A percentile compares a stretch with the other conserved stretches of the same genome.
Conservation (phyloP, 2,888 invertebrate genomes). For the Sminthurides aquaticus region DNA sequence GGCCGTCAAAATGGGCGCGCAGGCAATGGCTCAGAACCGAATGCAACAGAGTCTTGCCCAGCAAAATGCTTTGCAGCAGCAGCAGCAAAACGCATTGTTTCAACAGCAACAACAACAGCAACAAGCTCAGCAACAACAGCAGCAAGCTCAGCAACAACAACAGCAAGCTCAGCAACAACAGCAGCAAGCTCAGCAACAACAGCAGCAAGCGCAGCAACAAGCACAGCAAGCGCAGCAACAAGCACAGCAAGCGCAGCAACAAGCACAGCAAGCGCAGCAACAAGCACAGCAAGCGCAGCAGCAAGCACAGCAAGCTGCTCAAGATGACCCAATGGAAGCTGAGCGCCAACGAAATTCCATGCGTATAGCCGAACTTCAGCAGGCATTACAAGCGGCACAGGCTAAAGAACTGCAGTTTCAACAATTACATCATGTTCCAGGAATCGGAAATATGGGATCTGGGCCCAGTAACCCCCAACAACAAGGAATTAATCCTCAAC, state of each 20-base stretch:
- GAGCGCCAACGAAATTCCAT: constrained; percentile 70
- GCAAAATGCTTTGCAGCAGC: constrained; percentile 22
- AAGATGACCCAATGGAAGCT: constrained; percentile 7
- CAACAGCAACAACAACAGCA: constrained; percentile 35
- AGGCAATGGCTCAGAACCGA: constrained; percentile 3
- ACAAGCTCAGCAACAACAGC: constrained; percentile 36
- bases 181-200: constrained; percentile 49
- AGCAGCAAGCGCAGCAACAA: constrained; percentile 45
- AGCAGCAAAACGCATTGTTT: constrained; percentile 21
- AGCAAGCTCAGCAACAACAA: constrained; percentile 41
- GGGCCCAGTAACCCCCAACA: constrained; percentile 7
- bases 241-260: constrained; percentile 36
- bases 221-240: constrained; percentile 46
- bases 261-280: constrained; percentile 40
- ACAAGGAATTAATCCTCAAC: constrained; percentile 15
- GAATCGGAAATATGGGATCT: constrained; percentile 20
- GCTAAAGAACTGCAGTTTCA: constrained; percentile 66
- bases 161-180: constrained; percentile 47
- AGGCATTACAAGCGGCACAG: constrained; percentile 71
- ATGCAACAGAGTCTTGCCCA: constrained; percentile 11
- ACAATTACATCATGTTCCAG: constrained; percentile 25
- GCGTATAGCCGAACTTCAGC: constrained; percentile 67
- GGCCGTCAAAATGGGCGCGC: not conserved
- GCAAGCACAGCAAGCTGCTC: constrained; percentile 43
- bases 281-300: constrained; percentile 48